Evolutionary conservation across 2,888 invertebrate genomes (phyloP), one percentile per base, ranked within the genome.

Genomic region (Cetonia aurata): DNA sequence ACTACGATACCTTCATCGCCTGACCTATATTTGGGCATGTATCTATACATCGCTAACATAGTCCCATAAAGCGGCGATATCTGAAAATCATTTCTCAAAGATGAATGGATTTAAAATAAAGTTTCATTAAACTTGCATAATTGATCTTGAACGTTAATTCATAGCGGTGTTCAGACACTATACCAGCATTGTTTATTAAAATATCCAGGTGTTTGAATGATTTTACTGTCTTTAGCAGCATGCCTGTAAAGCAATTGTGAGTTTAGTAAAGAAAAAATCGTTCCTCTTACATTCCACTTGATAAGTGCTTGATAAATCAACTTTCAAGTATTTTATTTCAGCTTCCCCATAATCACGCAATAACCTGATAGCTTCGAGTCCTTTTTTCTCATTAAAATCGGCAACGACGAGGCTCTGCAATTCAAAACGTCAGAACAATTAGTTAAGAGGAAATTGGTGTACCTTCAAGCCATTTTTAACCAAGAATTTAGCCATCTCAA

Each of bases 1-100:
- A 80, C 57, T 10, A 80, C 74, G 3, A 80, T 69, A n/a, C 75
- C 76, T 72, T 78, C 79, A 6, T 73, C 67, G 0, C 72, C 74
- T 6, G 70, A 71, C 74, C 74, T 77, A 53, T 77, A 74, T 69
- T 75, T 75, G n/a, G 77, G 77, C 42, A 80, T 73, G 68, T 77
- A 79, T 59, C 75, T 76, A 19, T 74, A 67, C 33, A 75, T 42
- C 0, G 78, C 69, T 42, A 72, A 55, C 46, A 59, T 56, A 25
- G 72, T 69, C 10, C 52, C 59, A 52, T 56, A 53, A 15, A 69
- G 48, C 9, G 52, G n/a, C 9, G 65, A 50, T 59, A 59, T 55
- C 71, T 71, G 33, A 53, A 52, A 33, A 33, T 31, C 25, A 25
- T 25, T 25, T 25, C 25, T 25, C 3, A 25, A 25, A 1, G 25